Base-by-base conservation (phyloP, 2,113 vertebrate species). In the Clarias macrocephalus region DNA sequence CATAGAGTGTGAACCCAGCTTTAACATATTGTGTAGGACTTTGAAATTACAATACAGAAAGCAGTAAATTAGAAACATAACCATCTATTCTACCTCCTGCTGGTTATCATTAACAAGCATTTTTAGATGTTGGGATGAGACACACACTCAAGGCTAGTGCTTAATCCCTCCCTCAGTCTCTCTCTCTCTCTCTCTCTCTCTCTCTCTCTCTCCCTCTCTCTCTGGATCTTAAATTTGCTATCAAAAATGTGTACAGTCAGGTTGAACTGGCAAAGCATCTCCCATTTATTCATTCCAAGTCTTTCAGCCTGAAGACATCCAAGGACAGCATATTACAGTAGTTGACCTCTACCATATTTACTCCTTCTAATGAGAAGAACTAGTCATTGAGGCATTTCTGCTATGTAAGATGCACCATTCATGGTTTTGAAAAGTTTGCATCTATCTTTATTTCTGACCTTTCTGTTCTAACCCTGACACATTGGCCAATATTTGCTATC, bases 261-360 rank as follows among this genome's bases (percentile, higher is more conserved):
- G 68, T 62, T 16, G 4, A 87, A 63, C 70, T 72, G 68, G 21
- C 81, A 59, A 85, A 68, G 19, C 48, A 28, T 86, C 62, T 52
- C 42, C 30, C 73, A 76, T 21, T 82, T 75, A 83, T 79, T 88
- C 79, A 70, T 57, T 1, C 56, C 28, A 13, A n/a, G 73, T 76
- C 63, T 88, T 88, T 85, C 42, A 86, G 48, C 72, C 23, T 57
- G n/a, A n/a, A 77, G 70, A 82, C 59, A 73, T 65, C 65, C 84
- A 86, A 81, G 86, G 89, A 90, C 86, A 81, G 33, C 65, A 37
- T 48, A 48, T 48, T 48, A 48, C 48, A 48, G 7, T 48, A 48
- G 48, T 48, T 77, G 81, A 86, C 30, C 73, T 76, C 86, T 80
- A n/a, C 25, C 73, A 81, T 23, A 16, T 25, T 82, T 65, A 86